A percentile compares a stretch with the other conserved stretches of the same genome.
Conservation (phyloP, 1,140 invertebrate species). For the Coptotermes formosanus region DNA sequence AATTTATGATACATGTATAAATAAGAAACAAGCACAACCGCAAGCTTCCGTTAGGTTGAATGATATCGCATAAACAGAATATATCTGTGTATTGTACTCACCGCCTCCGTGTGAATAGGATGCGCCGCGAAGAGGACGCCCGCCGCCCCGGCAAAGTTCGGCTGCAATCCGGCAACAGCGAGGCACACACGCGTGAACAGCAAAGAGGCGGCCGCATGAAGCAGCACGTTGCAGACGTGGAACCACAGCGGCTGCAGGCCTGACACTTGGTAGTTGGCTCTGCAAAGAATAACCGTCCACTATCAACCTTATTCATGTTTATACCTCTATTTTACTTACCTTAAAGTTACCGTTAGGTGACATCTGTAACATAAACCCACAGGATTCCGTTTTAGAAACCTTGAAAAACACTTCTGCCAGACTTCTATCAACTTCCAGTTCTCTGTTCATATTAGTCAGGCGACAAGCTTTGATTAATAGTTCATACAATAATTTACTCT, state of each 20-base stretch:
- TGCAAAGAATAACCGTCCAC: background rate
- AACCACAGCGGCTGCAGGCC: slow-evolving; percentile 71
- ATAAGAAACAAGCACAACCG: too few relatives aligned
- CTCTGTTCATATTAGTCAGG: too few relatives aligned
- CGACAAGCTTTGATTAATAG: too few relatives aligned
- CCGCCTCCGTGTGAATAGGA: slow-evolving; percentile 87
- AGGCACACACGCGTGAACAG: slow-evolving; percentile 69
- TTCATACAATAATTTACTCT: too few relatives aligned
- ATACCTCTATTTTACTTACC: too few relatives aligned
- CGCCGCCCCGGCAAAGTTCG: slow-evolving; percentile 64
- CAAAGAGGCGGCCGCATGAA: slow-evolving; percentile 69
- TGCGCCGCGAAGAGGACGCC: slow-evolving; percentile 82
- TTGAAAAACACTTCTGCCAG: too few relatives aligned
- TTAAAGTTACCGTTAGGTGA: too few relatives aligned
- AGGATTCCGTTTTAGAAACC: too few relatives aligned
- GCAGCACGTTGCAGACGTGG: slow-evolving; percentile 69
- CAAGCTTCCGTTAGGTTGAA: too few relatives aligned
- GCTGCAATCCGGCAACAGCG: slow-evolving; percentile 60
- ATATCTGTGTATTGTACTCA: slow-evolving; percentile 49
- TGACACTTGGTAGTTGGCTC: slow-evolving; percentile 27
- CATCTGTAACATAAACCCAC: too few relatives aligned
- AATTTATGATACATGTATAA: too few relatives aligned
- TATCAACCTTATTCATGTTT: background rate
- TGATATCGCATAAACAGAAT: background rate
- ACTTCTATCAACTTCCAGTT: too few relatives aligned